Conservation (phyloP, 2,888 invertebrate species). For the Temnothorax rugatulus region DNA sequence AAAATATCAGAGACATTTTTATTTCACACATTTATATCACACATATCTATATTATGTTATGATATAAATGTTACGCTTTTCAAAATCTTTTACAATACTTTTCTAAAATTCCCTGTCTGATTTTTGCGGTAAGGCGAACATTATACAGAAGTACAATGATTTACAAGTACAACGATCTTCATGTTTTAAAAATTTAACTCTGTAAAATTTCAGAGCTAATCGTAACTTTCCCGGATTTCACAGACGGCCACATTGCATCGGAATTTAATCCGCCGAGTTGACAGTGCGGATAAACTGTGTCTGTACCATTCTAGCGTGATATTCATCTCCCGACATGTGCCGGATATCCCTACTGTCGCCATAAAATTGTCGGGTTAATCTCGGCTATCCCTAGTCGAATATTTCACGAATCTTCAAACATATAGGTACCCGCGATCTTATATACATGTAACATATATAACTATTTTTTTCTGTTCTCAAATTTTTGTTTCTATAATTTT, state of each 20-base stretch:
- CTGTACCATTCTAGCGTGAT: constrained; percentile 39
- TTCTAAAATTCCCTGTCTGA: background rate
- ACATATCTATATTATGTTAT: background rate
- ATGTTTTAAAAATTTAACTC: constrained; percentile 62
- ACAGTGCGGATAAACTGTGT: constrained; percentile 48
- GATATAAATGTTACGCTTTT: background rate
- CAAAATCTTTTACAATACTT: background rate
- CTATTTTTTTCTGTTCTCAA: background rate
- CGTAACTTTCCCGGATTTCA: constrained; percentile 33
- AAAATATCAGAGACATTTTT: background rate
- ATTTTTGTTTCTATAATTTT: background rate
- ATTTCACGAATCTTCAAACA: background rate
- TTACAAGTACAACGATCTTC: constrained; percentile 43
- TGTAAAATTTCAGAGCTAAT: constrained; percentile 43
- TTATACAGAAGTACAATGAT: background rate
- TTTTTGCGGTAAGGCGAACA: background rate
- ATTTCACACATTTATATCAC: background rate
- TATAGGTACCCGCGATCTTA: background rate
- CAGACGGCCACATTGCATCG: constrained; percentile 32
- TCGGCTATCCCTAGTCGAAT: background rate
- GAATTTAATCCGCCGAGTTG: constrained; percentile 41
- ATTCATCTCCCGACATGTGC: constrained; percentile 36
- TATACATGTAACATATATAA: background rate
- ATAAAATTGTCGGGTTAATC: constrained; percentile 35
- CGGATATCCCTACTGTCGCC: constrained; percentile 10